Evolutionary conservation across 1,140 invertebrate species (phyloP).

Genomic region (Aphaenogaster floridana): DNA sequence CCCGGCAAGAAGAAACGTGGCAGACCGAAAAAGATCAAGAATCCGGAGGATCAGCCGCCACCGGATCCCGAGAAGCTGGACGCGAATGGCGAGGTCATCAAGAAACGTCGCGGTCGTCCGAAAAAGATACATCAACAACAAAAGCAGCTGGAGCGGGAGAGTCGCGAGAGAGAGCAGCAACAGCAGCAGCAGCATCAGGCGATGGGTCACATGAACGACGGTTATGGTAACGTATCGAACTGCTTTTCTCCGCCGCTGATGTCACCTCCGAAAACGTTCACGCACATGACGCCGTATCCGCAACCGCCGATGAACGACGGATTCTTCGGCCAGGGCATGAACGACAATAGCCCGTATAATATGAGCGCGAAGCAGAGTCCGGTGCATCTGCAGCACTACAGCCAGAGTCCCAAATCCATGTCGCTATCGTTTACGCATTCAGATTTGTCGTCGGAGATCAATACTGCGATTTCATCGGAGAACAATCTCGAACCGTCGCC

Average conservation of each 20-base stretch:
- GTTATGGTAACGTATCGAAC: constrained; percentile 84
- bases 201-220: constrained; percentile 79
- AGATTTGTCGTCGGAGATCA: constrained; percentile 92
- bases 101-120: constrained; percentile 94
- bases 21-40: constrained; percentile 94
- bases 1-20: constrained; percentile 96
- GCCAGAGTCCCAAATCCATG: constrained; percentile 88
- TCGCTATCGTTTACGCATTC: constrained; percentile 91
- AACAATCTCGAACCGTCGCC: constrained; percentile 89
- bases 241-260: constrained; percentile 88
- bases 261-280: constrained; percentile 84
- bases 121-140: constrained; percentile 91
- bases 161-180: constrained; percentile 81
- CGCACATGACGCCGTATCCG: constrained; percentile 85
- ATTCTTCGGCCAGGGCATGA: constrained; percentile 82
- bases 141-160: constrained; percentile 83
- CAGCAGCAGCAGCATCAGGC: constrained; percentile 78
- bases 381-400: constrained; percentile 86
- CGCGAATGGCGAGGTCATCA: constrained; percentile 89
- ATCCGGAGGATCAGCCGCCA: constrained; percentile 89
- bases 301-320: constrained; percentile 80
- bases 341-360: constrained; percentile 84
- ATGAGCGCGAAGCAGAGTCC: constrained; percentile 86
- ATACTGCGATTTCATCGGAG: constrained; percentile 92
- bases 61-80: constrained; percentile 88